phyloP scores from a whole-genome alignment of 23 tunicate species.

The Styela clava region DNA sequence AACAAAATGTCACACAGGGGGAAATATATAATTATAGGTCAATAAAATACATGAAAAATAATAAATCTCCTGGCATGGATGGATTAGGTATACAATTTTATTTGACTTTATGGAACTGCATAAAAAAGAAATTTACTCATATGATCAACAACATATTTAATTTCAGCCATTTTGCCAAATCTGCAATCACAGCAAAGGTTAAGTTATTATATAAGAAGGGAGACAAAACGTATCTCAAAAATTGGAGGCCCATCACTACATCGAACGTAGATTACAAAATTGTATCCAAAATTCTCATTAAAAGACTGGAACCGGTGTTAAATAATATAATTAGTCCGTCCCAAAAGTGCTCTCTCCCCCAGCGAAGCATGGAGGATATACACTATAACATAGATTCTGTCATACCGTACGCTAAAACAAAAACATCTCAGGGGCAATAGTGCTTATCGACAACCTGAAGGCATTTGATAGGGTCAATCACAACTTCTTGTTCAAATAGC shows the following conservation, averaged over 20 bases:
- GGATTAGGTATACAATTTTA: neutral
- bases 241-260: neutral
- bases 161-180: neutral
- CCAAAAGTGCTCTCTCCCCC: neutral
- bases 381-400: neutral
- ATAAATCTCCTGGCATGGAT: neutral
- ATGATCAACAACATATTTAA: neutral
- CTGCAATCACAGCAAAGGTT: neutral
- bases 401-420: neutral
- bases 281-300: neutral
- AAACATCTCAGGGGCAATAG: neutral
- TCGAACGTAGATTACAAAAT: neutral
- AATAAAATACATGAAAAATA: neutral
- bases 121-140: neutral
- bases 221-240: neutral
- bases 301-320: neutral
- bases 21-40: neutral
- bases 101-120: neutral
- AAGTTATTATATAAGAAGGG: neutral
- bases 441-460: neutral
- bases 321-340: neutral
- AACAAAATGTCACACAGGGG: neutral
- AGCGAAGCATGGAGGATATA: neutral
- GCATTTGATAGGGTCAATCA: neutral
- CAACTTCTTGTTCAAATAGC: neutral